Evolutionary conservation across 2,113 vertebrate genomes (phyloP).

Genomic region (Rhynchomys soricoides): DNA sequence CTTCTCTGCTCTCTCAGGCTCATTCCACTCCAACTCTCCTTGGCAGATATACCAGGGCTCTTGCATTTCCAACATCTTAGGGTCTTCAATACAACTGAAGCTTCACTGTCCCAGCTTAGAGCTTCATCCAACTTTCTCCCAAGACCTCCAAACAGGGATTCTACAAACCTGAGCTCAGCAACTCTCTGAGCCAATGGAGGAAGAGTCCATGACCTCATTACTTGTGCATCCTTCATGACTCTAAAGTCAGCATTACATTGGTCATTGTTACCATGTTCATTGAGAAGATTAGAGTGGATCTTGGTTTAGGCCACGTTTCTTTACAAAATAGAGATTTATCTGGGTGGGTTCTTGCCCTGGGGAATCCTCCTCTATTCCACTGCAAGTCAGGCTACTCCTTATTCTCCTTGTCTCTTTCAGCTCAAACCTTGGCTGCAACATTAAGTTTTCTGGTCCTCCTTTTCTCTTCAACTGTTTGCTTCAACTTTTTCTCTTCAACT

Average conservation of each 20-base stretch:
- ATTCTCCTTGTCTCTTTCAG: background rate
- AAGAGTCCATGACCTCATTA: too few relatives aligned
- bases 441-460: background rate
- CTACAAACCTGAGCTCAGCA: background rate
- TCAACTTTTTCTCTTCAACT: background rate
- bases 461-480: background rate
- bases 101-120: background rate
- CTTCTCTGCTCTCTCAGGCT: background rate
- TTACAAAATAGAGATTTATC: background rate
- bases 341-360: background rate
- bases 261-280: too few relatives aligned
- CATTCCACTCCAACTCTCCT: background rate
- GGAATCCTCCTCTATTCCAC: background rate
- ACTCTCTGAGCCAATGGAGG: background rate
- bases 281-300: background rate
- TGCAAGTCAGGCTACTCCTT: background rate
- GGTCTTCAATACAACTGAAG: background rate
- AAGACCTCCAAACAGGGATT: background rate
- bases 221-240: background rate
- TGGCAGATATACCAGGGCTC: background rate
- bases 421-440: background rate
- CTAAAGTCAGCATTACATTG: background rate
- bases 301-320: background rate
- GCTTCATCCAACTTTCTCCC: background rate
- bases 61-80: background rate